These are phyloP conservation scores for Melanocharis versteri DNA, from an alignment of 2,113 vertebrate genomes.

Conservation along the genomic window DNA sequence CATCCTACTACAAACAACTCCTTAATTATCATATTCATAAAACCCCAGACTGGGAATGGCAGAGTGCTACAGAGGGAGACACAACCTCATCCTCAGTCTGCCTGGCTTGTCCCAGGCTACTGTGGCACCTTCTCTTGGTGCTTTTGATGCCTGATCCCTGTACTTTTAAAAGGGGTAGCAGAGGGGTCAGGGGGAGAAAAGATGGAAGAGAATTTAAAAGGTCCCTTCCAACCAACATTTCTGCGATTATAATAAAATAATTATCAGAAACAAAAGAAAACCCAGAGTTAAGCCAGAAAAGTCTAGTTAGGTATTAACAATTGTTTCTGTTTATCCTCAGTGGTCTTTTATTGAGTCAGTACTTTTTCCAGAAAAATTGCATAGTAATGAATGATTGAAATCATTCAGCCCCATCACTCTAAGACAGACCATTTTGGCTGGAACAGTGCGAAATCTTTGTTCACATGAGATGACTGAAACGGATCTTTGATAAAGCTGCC, in stretches of 20 bases:
- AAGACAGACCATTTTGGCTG: neutral
- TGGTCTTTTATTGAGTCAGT: neutral
- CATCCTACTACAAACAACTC: neutral
- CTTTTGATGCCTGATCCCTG: neutral
- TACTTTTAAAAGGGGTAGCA: neutral
- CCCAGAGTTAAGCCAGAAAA: neutral
- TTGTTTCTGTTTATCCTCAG: neutral
- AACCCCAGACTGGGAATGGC: neutral
- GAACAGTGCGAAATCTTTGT: neutral
- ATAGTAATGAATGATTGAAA: neutral
- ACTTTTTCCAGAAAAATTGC: neutral
- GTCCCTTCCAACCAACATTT: neutral
- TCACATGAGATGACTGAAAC: neutral
- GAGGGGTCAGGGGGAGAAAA: fast-evolving
- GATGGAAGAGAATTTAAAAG: neutral
- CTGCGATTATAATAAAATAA: neutral
- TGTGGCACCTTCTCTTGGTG: neutral
- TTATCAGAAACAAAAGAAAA: neutral
- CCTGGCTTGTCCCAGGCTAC: neutral
- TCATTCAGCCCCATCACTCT: neutral
- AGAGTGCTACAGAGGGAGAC: neutral
- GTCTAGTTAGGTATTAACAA: neutral
- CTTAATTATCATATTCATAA: neutral
- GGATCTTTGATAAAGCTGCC: neutral
- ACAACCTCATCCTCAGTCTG: neutral